Evolutionary conservation across 2,888 invertebrate species (phyloP), one percentile per base, ranked within the genome.

Genomic region (Amitus sp.): DNA sequence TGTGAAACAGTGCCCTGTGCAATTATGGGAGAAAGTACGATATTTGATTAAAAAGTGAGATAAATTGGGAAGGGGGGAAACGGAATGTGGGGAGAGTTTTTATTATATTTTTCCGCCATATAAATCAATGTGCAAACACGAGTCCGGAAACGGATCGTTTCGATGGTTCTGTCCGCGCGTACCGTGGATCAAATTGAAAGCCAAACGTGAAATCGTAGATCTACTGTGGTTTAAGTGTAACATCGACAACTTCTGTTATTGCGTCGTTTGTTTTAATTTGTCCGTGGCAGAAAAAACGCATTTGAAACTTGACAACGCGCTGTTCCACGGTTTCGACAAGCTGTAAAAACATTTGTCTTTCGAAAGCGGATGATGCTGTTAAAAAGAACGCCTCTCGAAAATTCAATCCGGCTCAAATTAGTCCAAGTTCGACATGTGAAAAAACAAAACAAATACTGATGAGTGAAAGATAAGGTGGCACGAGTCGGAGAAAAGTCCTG

Each of bases 211-310:
- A 37, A 37, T 37, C 37, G 13, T 42, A 10, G 42, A 42, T 18
- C 19, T 18, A 42, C 19, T 18, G 42, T 13, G 10, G 42, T 42
- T 19, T 42, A 19, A 42, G 42, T 19, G 20, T 42, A 42, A 42
- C 42, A 42, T 42, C 42, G 42, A 18, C 42, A 42, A 42, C 42
- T 42, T 42, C 42, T 20, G 42, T 42, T 42, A 42, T 19, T 37
- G 37, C 15, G 37, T 10, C 42, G 10, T 19, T 18, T 20, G 12
- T 42, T 42, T 42, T 42, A 42, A 42, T 42, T 42, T 19, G 19
- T 42, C 42, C 20, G 19, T 20, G 12, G 15, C 42, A 5, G 9
- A 20, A 18, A 18, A 19, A 42, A 19, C 19, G 19, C 37, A 9
- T n/a, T 30, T 9, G 13, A 33, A 3, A n/a, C n/a, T n/a, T n/a